These are phyloP conservation scores for Sylvia atricapilla DNA, from an alignment of 2,113 vertebrate genomes.

Conservation along the genomic window DNA sequence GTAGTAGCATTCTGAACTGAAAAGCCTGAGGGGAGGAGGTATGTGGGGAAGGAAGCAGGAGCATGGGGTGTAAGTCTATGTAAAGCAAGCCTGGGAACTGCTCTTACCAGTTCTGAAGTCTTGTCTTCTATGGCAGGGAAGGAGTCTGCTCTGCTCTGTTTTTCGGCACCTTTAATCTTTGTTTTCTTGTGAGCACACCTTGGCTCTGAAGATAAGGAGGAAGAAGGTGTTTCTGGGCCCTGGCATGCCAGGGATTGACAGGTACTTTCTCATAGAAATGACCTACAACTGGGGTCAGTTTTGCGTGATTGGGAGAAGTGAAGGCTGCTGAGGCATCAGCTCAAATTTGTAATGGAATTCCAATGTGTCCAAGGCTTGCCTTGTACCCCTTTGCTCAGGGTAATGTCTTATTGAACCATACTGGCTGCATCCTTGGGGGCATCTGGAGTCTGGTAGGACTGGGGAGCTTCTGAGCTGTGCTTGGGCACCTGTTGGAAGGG, in stretches of 20 bases:
- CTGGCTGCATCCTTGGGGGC: background rate
- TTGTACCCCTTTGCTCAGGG: background rate
- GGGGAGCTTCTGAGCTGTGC: background rate
- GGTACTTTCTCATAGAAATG: background rate
- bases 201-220: background rate
- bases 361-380: background rate
- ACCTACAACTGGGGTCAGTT: background rate
- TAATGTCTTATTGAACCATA: fast-evolving
- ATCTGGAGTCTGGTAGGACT: background rate
- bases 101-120: background rate
- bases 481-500: background rate
- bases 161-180: background rate
- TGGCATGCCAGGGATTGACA: background rate
- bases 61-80: background rate
- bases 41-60: background rate
- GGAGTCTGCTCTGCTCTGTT: background rate
- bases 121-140: background rate
- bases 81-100: background rate
- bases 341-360: background rate
- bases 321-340: background rate
- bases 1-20: background rate
- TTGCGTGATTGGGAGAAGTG: fast-evolving
- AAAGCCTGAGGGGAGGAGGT: background rate
- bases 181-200: background rate
- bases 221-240: background rate